Evolutionary conservation across 2,888 invertebrate species (phyloP), one percentile per base, ranked within the genome.

Genomic region (Eristalis arbustorum): DNA sequence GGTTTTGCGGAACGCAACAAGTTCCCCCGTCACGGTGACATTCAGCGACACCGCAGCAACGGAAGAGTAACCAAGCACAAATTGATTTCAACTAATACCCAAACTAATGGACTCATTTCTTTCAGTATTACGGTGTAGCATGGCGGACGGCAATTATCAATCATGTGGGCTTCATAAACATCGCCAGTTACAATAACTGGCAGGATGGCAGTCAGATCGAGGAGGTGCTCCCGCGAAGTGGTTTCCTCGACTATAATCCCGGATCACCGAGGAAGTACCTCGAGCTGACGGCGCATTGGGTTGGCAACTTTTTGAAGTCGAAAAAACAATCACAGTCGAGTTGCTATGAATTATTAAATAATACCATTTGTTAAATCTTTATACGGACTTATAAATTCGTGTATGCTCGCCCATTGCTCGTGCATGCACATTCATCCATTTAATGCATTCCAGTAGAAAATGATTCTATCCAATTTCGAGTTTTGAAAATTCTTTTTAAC

Each of bases 181-280:
- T 96, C 76, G 96, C 95, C 57, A 96, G 96, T 78, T 96, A 95
- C 90, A 96, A 96, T 90, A 96, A 96, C 90, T 96, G 96, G 96
- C 95, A 95, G 88, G 96, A 96, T 91, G 96, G 96, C 5, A 96
- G 96, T 11, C 96, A 96, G 92, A 95, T 96, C 75, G 96, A 96
- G 91, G 95, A 95, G 57, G 95, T 92, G 2, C 89, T 91, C 37
- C 91, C 92, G 2, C 90, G 91, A 68, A 90, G 91, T 22, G 92
- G 92, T 2, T 93, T 91, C 81, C 90, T 92, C 37, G 95, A 95
- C 89, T 96, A 96, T 90, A 93, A 93, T 90, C 95, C 95, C 0
- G 94, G 95, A 69, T 93, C 94, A 1, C 93, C 94, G 22, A 93
- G 94, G 88, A 95, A 94, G 90, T 96, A 96, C 91, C 91, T 96